Conservation (phyloP, 2,888 invertebrate species). For the Cynaeus angustus region DNA sequence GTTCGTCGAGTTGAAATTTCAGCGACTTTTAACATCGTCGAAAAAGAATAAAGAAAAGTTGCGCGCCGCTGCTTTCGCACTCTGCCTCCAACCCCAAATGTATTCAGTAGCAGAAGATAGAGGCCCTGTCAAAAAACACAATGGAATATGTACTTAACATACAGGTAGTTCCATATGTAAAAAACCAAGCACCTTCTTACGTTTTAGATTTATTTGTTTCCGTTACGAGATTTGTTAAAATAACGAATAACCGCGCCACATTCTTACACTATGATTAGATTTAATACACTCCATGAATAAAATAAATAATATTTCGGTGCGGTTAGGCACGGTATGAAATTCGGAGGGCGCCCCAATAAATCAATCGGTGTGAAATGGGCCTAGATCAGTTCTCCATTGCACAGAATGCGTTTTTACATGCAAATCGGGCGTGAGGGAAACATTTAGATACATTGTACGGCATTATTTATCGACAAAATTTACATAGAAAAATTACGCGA, state of each 20-base stretch:
- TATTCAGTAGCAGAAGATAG: conserved; percentile 46
- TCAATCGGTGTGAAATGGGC: conserved; percentile 65
- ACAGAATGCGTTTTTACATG: conserved; percentile 66
- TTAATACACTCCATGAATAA: conserved; percentile 6
- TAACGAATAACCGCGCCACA: too few species aligned
- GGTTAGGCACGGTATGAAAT: neutral
- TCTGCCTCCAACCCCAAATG: conserved; percentile 41
- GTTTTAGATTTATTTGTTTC: conserved; percentile 45
- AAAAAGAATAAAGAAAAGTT: neutral
- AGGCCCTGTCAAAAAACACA: conserved; percentile 44
- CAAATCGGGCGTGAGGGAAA: conserved; percentile 46
- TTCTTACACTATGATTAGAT: conserved; percentile 18
- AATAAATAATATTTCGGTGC: neutral
- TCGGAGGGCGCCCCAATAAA: conserved; percentile 54
- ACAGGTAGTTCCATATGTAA: conserved; percentile 45
- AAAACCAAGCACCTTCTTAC: conserved; percentile 45
- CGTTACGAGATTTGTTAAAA: conserved; percentile 28
- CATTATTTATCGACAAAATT: conserved; percentile 68
- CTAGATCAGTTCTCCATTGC: conserved; percentile 75
- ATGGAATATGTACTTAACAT: conserved; percentile 49
- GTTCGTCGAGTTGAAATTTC: too few species aligned
- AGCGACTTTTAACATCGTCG: neutral
- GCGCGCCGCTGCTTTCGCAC: too few species aligned
- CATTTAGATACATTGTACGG: conserved; percentile 73
- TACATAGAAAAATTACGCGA: conserved; percentile 52